Percentiles rank a stretch among this genome's conserved stretches.
Conservation (phyloP, 2,113 vertebrate genomes). For the Sialia sialis region DNA sequence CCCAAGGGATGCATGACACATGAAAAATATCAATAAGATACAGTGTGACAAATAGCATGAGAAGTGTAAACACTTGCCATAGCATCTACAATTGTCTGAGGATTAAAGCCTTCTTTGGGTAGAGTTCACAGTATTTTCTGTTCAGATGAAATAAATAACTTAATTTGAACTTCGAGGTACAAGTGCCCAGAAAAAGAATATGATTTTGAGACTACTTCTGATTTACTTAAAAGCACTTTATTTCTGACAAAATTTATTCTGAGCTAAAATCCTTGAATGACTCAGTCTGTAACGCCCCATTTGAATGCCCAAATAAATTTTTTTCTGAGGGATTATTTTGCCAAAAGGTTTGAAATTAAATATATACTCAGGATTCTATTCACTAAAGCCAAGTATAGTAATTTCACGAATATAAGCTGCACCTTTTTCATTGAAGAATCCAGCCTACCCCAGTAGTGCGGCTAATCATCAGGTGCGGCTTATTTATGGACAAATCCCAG, state of each 20-base stretch:
- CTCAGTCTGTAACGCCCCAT: background rate
- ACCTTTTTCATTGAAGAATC: too few relatives aligned
- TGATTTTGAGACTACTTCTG: background rate
- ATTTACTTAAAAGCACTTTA: background rate
- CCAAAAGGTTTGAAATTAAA: background rate
- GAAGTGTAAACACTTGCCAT: background rate
- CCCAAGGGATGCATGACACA: background rate
- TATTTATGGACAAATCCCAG: too few relatives aligned
- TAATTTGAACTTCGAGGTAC: background rate
- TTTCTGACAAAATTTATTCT: background rate
- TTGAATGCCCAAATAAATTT: background rate
- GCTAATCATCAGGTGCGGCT: too few relatives aligned
- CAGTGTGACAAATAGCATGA: background rate
- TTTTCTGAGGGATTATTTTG: background rate
- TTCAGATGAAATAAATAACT: background rate
- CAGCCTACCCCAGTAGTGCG: too few relatives aligned
- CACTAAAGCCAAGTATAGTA: background rate
- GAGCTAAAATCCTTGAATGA: background rate
- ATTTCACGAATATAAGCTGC: too few relatives aligned
- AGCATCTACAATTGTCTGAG: background rate
- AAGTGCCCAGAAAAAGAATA: background rate
- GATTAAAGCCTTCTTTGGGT: background rate
- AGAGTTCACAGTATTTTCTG: background rate
- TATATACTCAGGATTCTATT: background rate
- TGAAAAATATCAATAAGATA: background rate